A percentile compares a stretch with the other conserved stretches of the same genome.
These are phyloP conservation scores for chimpanzee (Pan troglodytes) DNA, from an alignment of 2,113 vertebrate genomes.

Conservation along the genomic window NHGRI_mPanTro3-v2.1_pri NC_072409.2:47793001-47793500, in stretches of 20 bases:
- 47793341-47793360: not conserved
- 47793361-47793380: not conserved
- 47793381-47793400: too few species aligned
- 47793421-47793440: too few species aligned
- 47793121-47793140: not conserved
- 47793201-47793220: not conserved
- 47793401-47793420: too few species aligned
- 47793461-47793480: too few species aligned
- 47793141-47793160: too few species aligned
- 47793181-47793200: not conserved
- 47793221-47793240: not conserved
- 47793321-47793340: not conserved
- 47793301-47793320: not conserved
- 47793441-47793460: too few species aligned
- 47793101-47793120: not conserved
- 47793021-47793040: not conserved
- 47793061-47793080: not conserved
- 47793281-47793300: not conserved
- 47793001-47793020: not conserved
- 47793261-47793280: not conserved
- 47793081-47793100: not conserved
- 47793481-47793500: too few species aligned
- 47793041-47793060: not conserved
- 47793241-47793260: not conserved
- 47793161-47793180: not conserved